Base-by-base conservation (phyloP, 2,888 invertebrate genomes). In the Scaptomyza cyrtandrae region DNA sequence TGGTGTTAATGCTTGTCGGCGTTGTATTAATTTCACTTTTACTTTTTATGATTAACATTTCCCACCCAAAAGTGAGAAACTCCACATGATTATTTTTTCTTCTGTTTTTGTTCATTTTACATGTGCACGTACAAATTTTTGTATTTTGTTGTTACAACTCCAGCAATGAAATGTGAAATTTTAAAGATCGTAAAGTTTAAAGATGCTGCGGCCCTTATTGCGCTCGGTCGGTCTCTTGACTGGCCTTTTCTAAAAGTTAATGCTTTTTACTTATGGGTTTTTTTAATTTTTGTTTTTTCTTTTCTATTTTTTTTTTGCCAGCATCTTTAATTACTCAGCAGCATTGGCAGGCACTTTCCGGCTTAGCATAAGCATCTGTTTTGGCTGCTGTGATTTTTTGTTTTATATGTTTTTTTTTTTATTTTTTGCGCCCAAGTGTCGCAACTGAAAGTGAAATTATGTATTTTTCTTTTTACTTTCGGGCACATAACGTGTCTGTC, bases 11-110 rank as follows among this genome's bases (percentile, higher is more conserved):
- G 64, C 46, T 71, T 65, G 62, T 62, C 61, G 71, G 52, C 65
- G 56, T 67, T 75, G 86, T 77, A 83, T 88, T 88, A 83, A 89
- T 89, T 87, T 89, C 83, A 87, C 87, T 87, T 87, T 87, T 87
- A 86, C 81, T 87, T 86, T 80, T 86, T 78, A 72, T 83, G 85
- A 85, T 89, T 85, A 77, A 80, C 80, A 89, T 84, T 86, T 86
- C 89, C 89, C 89, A 88, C 85, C 85, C 88, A 86, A 85, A 88
- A 83, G 65, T 70, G 86, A 83, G 78, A 83, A 82, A 80, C 75
- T 73, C 71, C 75, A 83, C 86, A 88, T 88, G 84, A 82, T 68
- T 75, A 72, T 72, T 67, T 73, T 45, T 44, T 67, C 31, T 45
- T 37, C 14, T 39, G 24, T 67, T 62, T 58, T 71, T 77, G 74